Conservation (phyloP, 1,140 invertebrate genomes). For the Periplaneta americana region DNA sequence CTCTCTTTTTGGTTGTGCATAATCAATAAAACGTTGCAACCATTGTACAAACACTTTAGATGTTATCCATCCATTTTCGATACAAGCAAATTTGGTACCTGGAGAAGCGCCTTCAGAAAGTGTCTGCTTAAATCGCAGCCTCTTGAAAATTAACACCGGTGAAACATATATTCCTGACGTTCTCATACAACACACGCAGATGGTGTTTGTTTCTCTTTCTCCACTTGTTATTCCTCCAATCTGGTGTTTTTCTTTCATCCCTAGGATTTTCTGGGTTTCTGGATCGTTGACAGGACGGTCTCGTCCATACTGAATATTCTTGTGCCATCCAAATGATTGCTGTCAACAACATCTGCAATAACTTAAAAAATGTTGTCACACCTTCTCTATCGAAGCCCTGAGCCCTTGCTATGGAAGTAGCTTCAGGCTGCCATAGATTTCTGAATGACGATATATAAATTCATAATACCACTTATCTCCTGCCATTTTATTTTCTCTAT, state of each 20-base stretch:
- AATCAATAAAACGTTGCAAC: slow-evolving; percentile 1
- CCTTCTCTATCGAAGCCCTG: slow-evolving; percentile 31
- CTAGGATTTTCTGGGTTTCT: slow-evolving; percentile 26
- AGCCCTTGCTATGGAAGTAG: slow-evolving; percentile 33
- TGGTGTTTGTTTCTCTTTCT: slow-evolving; percentile 29
- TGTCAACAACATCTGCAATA: too few species aligned
- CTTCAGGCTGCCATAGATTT: slow-evolving; percentile 35
- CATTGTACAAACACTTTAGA: slow-evolving; percentile 27
- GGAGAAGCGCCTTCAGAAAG: too few species aligned
- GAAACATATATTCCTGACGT: too few species aligned
- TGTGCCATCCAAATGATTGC: too few species aligned
- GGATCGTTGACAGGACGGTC: slow-evolving; percentile 36
- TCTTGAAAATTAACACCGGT: too few species aligned
- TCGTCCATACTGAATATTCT: slow-evolving; percentile 38
- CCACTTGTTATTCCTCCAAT: slow-evolving; percentile 28
- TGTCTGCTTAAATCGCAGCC: slow-evolving; percentile 23
- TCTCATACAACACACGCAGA: slow-evolving; percentile 25
- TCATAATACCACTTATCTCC: slow-evolving; percentile 35
- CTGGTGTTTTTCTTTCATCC: slow-evolving; percentile 23
- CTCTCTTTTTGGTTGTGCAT: background rate
- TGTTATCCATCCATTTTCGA: slow-evolving; percentile 32
- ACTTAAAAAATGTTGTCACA: too few species aligned
- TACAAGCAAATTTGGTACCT: too few species aligned
- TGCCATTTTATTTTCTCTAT: slow-evolving; percentile 30
- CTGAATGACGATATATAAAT: slow-evolving; percentile 36